Base-by-base conservation (phyloP, 2,797 vertebrate genomes). In the Trachurus trachurus region DNA sequence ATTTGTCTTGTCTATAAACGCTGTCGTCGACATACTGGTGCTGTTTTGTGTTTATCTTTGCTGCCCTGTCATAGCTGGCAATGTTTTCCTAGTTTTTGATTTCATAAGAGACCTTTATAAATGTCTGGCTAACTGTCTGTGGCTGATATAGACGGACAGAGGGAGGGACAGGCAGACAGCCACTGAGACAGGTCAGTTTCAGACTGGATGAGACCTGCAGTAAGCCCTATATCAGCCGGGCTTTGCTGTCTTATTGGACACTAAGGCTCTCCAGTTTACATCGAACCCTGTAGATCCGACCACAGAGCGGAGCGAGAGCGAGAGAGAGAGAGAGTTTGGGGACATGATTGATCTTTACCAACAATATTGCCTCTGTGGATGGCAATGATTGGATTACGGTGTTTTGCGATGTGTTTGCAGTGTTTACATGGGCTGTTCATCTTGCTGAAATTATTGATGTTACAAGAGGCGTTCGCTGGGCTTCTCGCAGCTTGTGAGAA, bases 191-290 rank as follows among this genome's bases (percentile, higher is more conserved):
- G 87, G 80, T 82, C 80, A 71, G 78, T 76, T 89, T 85, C 76
- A 88, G 87, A 87, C 89, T 70, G 75, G 69, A 78, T 78, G 78
- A 87, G 86, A 91, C 81, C 79, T 67, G 85, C 80, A 29, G 74
- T 91, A 91, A 93, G 90, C 89, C 87, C 34, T 57, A 81, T 90
- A 90, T 92, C 86, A 89, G 86, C 79, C 82, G 58, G 86, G 88
- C 86, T 93, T 91, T 92, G 85, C 84, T 86, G 84, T 87, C 81
- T 91, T 92, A 92, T 93, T 93, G 88, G 87, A 88, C 83, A 87
- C 65, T 83, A 82, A 85, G 77, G 80, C 86, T 84, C 81, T 73
- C 56, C 78, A 76, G 85, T 91, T 89, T 89, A 84, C 86, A 86
- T 83, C 66, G 12, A 80, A 73, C 81, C 71, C 58, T 40, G 39